phyloP scores from a whole-genome alignment of 2,888 invertebrate species.

The Oconnorella tubifera region DNA sequence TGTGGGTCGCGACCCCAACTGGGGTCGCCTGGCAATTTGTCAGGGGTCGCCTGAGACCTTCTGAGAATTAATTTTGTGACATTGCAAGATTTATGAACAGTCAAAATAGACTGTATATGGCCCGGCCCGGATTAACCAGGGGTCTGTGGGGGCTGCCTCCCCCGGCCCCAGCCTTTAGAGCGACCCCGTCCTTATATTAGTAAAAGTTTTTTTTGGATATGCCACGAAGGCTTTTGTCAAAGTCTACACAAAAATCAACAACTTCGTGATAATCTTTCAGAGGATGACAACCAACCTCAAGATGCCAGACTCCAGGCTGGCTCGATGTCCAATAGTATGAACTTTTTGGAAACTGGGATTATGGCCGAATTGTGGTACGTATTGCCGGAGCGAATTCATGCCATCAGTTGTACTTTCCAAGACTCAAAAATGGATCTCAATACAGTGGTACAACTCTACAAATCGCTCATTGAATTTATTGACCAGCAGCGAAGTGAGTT shows the following conservation, averaged over 20 bases:
- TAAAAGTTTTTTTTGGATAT: too few relatives aligned
- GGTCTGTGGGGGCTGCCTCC: too few relatives aligned
- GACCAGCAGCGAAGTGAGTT: constrained; percentile 1
- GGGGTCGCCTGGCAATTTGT: too few relatives aligned
- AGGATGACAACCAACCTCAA: constrained; percentile 1
- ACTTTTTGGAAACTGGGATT: background rate
- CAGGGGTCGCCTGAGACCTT: too few relatives aligned
- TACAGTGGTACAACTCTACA: background rate
- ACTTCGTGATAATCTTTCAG: background rate
- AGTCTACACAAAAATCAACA: background rate
- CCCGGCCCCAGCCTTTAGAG: too few relatives aligned
- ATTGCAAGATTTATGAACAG: too few relatives aligned
- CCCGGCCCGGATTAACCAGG: too few relatives aligned
- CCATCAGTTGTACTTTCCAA: background rate
- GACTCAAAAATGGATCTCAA: background rate
- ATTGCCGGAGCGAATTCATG: background rate
- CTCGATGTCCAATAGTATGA: background rate
- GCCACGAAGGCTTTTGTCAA: background rate
- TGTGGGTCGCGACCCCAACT: too few relatives aligned
- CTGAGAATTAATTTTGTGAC: too few relatives aligned
- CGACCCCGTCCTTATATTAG: too few relatives aligned
- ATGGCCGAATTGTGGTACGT: background rate
- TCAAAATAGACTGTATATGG: too few relatives aligned
- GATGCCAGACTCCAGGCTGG: background rate
- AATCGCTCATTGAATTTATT: background rate